Percentiles rank a stretch among this genome's conserved stretches.
Evolutionary conservation across 2,888 invertebrate species (phyloP).

Genomic region (Tachina grossa): DNA sequence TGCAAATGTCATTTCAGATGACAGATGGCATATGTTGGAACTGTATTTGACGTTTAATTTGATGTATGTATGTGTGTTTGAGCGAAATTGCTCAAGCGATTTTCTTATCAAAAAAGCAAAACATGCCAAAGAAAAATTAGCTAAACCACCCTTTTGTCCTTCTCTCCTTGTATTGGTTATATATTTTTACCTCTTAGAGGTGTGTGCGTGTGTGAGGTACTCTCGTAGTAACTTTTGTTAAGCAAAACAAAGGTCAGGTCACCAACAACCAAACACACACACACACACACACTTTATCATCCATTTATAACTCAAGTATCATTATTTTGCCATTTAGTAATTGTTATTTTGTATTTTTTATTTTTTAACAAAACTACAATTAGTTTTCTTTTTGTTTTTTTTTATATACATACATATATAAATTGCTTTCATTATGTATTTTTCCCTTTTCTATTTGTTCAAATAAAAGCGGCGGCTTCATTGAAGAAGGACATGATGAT

Average conservation of each 20-base stretch:
- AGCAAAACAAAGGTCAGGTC: constrained; percentile 50
- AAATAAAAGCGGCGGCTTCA: constrained; percentile 56
- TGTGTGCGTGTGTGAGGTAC: constrained; percentile 14
- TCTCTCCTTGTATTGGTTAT: background rate
- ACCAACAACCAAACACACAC: background rate
- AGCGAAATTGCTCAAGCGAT: constrained; percentile 35
- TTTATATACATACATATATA: constrained; percentile 35
- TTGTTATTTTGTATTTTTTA: constrained; percentile 60
- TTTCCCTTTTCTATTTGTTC: constrained; percentile 41
- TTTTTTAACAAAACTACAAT: constrained; percentile 66
- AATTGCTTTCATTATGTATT: constrained; percentile 32
- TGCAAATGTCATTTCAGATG: constrained; percentile 69
- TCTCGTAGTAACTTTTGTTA: constrained; percentile 17
- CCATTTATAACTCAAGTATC: constrained; percentile 40
- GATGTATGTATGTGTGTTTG: constrained; percentile 39
- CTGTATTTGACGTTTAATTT: constrained; percentile 69
- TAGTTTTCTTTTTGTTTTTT: constrained; percentile 50
- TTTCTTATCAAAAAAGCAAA: constrained; percentile 31
- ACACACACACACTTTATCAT: too few relatives aligned
- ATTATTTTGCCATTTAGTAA: constrained; percentile 69
- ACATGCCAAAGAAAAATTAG: constrained; percentile 32
- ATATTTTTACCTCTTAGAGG: constrained; percentile 14
- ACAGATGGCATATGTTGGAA: constrained; percentile 69
- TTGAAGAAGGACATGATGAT: constrained; percentile 38
- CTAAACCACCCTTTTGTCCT: constrained; percentile 53